These are phyloP conservation scores for Falco naumanni DNA, from an alignment of 2,797 vertebrate species.

Conservation along the genomic window DNA sequence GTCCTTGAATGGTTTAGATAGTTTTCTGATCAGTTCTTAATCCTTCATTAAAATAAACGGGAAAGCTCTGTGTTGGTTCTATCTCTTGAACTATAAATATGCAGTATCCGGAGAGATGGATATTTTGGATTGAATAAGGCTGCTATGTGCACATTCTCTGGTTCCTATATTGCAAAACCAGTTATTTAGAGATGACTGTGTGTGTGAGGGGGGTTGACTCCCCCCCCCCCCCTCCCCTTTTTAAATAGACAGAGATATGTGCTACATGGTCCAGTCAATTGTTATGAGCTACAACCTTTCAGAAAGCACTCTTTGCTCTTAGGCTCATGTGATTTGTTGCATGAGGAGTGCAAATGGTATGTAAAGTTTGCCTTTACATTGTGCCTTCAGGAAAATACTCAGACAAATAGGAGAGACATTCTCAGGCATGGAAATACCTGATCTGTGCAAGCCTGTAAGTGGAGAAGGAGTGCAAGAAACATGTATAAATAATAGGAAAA, in stretches of 20 bases:
- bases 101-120: constrained; percentile 37
- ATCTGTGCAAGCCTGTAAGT: not conserved
- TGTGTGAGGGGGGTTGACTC: not conserved
- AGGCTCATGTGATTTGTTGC: constrained; percentile 29
- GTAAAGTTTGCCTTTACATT: constrained; percentile 33
- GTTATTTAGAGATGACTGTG: constrained; percentile 51
- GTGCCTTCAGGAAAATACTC: constrained; percentile 47
- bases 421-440: not conserved
- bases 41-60: constrained; percentile 47
- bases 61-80: constrained; percentile 35
- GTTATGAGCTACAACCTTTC: constrained; percentile 7
- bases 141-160: constrained; percentile 24
- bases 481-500: not conserved
- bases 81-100: constrained; percentile 56
- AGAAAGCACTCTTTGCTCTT: not conserved
- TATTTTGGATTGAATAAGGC: constrained; percentile 51
- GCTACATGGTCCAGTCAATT: not conserved
- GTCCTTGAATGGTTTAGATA: constrained; percentile 56
- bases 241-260: constrained; percentile 3
- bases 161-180: constrained; percentile 52
- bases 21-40: constrained; percentile 59
- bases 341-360: constrained; percentile 18
- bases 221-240: not conserved
- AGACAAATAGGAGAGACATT: not conserved
- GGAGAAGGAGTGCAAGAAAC: not conserved